Evolutionary conservation across 2,797 vertebrate species (phyloP), one percentile per base, ranked within the genome.

Genomic region (Okamejei kenojei): DNA sequence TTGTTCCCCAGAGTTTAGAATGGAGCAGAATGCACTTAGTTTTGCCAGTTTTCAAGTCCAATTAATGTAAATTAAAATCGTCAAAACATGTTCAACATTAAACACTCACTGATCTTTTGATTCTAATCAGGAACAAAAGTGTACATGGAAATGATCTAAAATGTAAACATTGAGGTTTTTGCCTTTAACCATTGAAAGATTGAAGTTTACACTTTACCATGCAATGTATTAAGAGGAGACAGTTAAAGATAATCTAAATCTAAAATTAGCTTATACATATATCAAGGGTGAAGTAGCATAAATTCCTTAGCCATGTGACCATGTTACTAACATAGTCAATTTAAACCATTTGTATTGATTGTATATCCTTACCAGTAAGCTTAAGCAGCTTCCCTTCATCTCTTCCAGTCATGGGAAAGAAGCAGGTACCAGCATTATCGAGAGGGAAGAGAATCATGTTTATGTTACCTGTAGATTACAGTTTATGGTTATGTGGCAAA

Each of bases 361-460:
- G 19, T 73, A 73, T 23, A 21, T 73, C 23, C 71, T 6, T 73
- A 21, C 17, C 6, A 6, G 7, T 73, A 19, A 23, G 17, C 71
- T 73, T 17, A 6, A 21, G 5, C 71, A 73, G 0, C 45, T 6
- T 73, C 23, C 19, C 23, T 19, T 73, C 71, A 73, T 21, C 17
- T 21, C 19, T 23, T 26, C 71, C 71, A 92, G 32, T 26, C 38
- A 90, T 19, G 45, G 35, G 8, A 74, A 73, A 74, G 10, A 91
- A 91, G 35, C 68, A 91, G 71, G 71, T 91, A 91, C 71, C 71
- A 74, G 90, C 38, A 91, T 91, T 29, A 74, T 38, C 71, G 15
- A n/a, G 65, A 54, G 5, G 38, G 45, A 92, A 54, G 38, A 92
- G 54, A 76, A 92, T 58, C 1, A 19, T 92, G 71, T 76, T 92